These are phyloP conservation scores for Oncorhynchus kisutch DNA, from an alignment of 2,113 vertebrate genomes.

Conservation along the genomic window DNA sequence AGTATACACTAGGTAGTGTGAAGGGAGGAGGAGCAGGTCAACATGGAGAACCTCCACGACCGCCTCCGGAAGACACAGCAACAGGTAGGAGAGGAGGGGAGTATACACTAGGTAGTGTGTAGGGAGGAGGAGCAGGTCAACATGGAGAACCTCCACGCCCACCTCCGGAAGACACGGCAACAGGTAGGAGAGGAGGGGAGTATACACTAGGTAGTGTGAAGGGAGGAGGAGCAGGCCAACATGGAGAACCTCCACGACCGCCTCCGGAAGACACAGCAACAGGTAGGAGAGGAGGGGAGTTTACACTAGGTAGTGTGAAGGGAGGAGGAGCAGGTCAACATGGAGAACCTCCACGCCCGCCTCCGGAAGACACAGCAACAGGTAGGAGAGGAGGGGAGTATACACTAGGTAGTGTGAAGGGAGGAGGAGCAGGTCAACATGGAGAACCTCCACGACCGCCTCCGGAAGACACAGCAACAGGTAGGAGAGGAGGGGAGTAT, in stretches of 20 bases:
- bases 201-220: too few species aligned
- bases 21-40: too few species aligned
- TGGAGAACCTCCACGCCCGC: conserved; percentile 83
- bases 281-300: conserved; percentile 66
- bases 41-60: too few species aligned
- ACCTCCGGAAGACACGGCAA: conserved; percentile 87
- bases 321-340: conserved; percentile 88
- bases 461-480: conserved; percentile 90
- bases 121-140: conserved; percentile 87
- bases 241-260: conserved; percentile 84
- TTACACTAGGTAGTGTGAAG: too few species aligned
- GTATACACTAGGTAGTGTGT: too few species aligned
- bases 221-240: conserved; percentile 87
- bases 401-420: too few species aligned
- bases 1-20: too few species aligned
- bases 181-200: conserved; percentile 69
- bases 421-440: conserved; percentile 88
- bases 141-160: conserved; percentile 82
- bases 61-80: too few species aligned
- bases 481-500: conserved; percentile 52
- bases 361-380: conserved; percentile 89
- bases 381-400: conserved; percentile 59
- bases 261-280: conserved; percentile 87
- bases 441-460: conserved; percentile 84
- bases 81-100: too few species aligned